These are phyloP conservation scores for Drosophila azteca DNA, from an alignment of 1,140 invertebrate species.

Conservation along the genomic window DNA sequence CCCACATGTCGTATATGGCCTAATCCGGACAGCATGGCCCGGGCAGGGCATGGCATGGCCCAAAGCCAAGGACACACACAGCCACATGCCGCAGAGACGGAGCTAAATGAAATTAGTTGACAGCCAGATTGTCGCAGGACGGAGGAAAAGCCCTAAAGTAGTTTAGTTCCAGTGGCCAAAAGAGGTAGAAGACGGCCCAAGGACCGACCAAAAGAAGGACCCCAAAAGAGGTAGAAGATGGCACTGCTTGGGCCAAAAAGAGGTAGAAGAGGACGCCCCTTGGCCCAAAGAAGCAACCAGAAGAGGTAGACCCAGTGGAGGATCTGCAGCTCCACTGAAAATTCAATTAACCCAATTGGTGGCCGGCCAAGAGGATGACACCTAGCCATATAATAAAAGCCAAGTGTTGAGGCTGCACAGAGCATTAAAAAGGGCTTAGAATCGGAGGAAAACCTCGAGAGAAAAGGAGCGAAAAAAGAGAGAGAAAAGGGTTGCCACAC, in stretches of 20 bases:
- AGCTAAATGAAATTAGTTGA: constrained; percentile 72
- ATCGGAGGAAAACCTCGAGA: background rate
- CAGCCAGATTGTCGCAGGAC: constrained; percentile 56
- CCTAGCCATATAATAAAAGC: constrained; percentile 32
- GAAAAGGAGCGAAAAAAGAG: background rate
- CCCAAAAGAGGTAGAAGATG: background rate
- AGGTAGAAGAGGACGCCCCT: background rate
- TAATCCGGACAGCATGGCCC: constrained; percentile 33
- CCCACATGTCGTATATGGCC: constrained; percentile 39
- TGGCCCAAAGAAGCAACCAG: background rate
- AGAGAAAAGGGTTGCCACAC: constrained; percentile 58
- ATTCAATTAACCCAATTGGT: constrained; percentile 74
- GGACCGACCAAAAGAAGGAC: background rate
- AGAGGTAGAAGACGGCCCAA: background rate
- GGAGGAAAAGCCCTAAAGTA: background rate
- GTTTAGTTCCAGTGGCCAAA: background rate
- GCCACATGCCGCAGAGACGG: constrained; percentile 23
- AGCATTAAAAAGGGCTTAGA: constrained; percentile 61
- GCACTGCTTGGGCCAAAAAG: background rate
- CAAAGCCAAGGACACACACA: constrained; percentile 28
- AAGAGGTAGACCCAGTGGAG: background rate
- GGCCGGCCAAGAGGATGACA: constrained; percentile 19
- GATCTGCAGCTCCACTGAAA: constrained; percentile 50
- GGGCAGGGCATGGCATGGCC: constrained; percentile 10
- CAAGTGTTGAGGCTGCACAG: constrained; percentile 30